Evolutionary conservation across 1,140 invertebrate species (phyloP), one percentile per base, ranked within the genome.

Genomic region (Agrypnia vestita): DNA sequence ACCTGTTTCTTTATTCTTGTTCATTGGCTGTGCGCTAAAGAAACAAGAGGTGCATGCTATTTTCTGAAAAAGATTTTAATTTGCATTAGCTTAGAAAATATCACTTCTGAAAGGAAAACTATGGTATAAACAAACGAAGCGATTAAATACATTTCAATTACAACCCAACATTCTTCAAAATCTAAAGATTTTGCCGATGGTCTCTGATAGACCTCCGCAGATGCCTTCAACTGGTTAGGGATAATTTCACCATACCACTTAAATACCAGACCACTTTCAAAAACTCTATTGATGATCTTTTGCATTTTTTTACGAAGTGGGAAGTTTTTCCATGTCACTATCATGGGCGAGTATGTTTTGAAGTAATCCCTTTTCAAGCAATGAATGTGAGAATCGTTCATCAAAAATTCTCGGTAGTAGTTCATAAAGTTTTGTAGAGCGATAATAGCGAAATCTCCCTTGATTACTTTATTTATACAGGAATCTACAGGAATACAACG

Each of bases 401-500:
- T 43, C 7, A 43, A 43, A 43, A 25, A 8, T 0, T 25, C 21
- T 64, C 25, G 61, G 13, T 64, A 8, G 35, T 64, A 64, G 9
- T 7, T 64, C 1, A 43, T 25, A 6, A 12, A 43, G 35, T 3
- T 64, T 13, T n/a, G 25, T 13, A 10, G 25, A 15, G 61, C 61
- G 1, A 64, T 43, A 4, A 44, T 64, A n/a, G 61, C 61, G 35
- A 64, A 64, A 35, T 64, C 61, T 35, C 25, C 61, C n/a, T 35
- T 43, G 35, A 10, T 19, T 10, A 64, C 61, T 64, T 19, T 64
- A 0, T 62, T 11, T 11, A 64, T 43, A 25, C 61, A 43, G n/a
- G 25, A 35, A 25, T 64, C 13, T 19, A 64, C 0, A 25, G 59
- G 59, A 6, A 10, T 13, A 35, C 19, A 62, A 8, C 9, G 19